A percentile compares a stretch with the other conserved stretches of the same genome.
phyloP scores from a whole-genome alignment of 92 coral and sea anemone species.

The Porites evermanni region DNA sequence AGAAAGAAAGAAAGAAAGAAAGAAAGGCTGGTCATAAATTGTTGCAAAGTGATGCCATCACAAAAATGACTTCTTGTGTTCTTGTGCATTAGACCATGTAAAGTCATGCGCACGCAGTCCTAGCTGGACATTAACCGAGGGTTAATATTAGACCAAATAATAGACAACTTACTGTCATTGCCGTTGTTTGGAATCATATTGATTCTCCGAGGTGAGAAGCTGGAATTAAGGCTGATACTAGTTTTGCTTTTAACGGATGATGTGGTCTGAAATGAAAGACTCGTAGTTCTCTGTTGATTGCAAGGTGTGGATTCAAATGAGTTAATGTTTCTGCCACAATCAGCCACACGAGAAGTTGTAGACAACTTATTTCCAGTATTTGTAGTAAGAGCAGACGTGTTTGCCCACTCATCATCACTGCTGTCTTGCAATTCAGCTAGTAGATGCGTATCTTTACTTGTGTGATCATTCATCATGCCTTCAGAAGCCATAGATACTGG shows the following conservation, averaged over 20 bases:
- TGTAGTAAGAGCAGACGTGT: slow-evolving; percentile 47
- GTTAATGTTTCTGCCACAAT: background rate
- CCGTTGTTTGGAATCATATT: slow-evolving; percentile 67
- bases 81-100: background rate
- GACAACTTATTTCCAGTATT: slow-evolving; percentile 11
- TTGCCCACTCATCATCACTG: slow-evolving; percentile 77
- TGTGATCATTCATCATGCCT: slow-evolving; percentile 14
- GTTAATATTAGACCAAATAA: background rate
- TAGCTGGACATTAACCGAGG: background rate
- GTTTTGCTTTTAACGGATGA: background rate
- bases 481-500: slow-evolving; percentile 26
- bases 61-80: too few species aligned
- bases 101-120: background rate
- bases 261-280: background rate
- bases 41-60: too few species aligned
- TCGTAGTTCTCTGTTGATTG: background rate
- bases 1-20: too few species aligned
- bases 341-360: background rate
- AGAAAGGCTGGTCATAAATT: too few species aligned
- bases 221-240: slow-evolving; percentile 24
- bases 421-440: slow-evolving; percentile 29
- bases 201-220: slow-evolving; percentile 46
- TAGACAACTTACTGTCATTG: slow-evolving; percentile 53
- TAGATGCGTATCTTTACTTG: slow-evolving; percentile 21
- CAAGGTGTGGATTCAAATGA: slow-evolving; percentile 2